Conservation (phyloP, 2,113 vertebrate species). For the Petaurus breviceps region DNA sequence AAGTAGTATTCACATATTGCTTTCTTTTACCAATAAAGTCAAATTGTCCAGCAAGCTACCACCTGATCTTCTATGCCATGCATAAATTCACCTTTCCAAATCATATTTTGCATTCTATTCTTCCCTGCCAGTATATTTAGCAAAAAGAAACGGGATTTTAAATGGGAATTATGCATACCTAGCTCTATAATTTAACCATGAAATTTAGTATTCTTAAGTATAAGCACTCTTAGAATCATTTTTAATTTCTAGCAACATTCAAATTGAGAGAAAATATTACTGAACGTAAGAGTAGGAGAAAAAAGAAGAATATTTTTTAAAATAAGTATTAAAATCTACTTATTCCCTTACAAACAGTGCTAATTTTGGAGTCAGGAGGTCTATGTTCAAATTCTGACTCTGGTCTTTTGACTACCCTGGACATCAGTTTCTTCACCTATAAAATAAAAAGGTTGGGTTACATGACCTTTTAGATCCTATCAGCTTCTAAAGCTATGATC, state of each 20-base stretch:
- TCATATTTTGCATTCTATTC: slow-evolving; percentile 26
- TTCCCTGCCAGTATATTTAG: slow-evolving; percentile 55
- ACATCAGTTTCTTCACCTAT: background rate
- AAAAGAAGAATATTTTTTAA: background rate
- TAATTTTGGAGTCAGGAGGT: background rate
- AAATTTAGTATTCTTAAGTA: slow-evolving; percentile 45
- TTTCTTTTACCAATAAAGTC: slow-evolving; percentile 57
- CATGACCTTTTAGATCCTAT: background rate
- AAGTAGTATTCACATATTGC: slow-evolving; percentile 29
- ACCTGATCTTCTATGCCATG: background rate
- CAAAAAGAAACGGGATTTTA: slow-evolving; percentile 25
- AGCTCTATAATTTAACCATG: slow-evolving; percentile 14
- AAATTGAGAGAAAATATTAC: background rate
- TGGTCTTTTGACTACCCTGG: background rate
- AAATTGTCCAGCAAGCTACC: slow-evolving; percentile 47
- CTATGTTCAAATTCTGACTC: background rate
- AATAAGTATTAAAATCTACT: background rate
- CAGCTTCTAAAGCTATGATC: background rate
- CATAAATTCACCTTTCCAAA: slow-evolving; percentile 54
- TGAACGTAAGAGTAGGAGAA: background rate
- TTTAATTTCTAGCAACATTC: slow-evolving; percentile 17
- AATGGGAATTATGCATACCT: background rate
- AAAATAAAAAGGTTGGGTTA: background rate
- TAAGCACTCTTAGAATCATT: slow-evolving; percentile 33
- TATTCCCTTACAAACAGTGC: background rate